These are phyloP conservation scores for Aselliscus stoliczkanus DNA, from an alignment of 2,797 vertebrate genomes.

Conservation along the genomic window DNA sequence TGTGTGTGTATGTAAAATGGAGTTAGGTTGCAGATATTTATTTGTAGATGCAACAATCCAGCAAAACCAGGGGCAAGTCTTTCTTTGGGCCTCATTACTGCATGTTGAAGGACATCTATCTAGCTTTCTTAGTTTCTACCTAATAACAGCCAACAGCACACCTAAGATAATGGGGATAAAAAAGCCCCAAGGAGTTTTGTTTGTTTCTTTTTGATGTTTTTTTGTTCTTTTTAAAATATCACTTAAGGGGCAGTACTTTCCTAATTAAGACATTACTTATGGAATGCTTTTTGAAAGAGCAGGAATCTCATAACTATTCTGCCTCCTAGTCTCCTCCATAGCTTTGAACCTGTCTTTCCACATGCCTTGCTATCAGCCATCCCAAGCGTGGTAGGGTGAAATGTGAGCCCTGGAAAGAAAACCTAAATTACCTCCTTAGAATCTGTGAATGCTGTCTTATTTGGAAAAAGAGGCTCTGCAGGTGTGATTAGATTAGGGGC, in stretches of 20 bases:
- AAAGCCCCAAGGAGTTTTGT: not conserved
- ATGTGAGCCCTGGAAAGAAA: not conserved
- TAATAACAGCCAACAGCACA: not conserved
- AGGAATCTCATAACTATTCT: not conserved
- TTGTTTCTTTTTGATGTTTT: too few species aligned
- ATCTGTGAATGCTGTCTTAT: not conserved
- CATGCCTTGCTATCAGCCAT: not conserved
- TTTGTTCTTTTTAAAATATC: not conserved
- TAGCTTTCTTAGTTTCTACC: not conserved
- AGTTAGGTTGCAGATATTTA: not conserved
- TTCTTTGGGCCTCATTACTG: not conserved
- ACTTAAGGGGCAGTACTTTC: not conserved
- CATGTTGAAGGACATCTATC: not conserved
- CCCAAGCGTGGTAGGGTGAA: not conserved
- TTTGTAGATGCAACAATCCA: not conserved
- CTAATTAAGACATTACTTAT: not conserved
- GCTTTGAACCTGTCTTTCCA: not conserved
- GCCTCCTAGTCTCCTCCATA: not conserved
- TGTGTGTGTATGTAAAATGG: not conserved
- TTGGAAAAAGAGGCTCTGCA: not conserved
- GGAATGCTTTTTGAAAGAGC: not conserved
- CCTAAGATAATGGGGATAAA: not conserved
- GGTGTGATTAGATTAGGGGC: not conserved
- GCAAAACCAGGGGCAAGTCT: not conserved
- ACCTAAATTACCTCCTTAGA: not conserved